Conservation (phyloP, 2,797 vertebrate species). For the Phoxinus dragarum region DNA sequence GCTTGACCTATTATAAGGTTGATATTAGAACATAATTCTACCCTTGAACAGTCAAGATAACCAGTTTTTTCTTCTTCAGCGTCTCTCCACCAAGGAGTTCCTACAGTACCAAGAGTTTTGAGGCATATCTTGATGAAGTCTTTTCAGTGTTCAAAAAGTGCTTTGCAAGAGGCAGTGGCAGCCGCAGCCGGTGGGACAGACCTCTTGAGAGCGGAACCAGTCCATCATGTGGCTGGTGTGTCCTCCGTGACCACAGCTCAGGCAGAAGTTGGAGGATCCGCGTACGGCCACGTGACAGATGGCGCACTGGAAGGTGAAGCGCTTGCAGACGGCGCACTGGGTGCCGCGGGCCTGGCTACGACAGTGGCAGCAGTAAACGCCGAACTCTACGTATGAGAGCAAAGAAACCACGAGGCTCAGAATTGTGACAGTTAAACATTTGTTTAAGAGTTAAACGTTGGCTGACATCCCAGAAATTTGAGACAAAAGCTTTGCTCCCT, state of each 20-base stretch:
- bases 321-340: conserved; percentile 93
- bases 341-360: conserved; percentile 91
- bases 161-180: conserved; percentile 95
- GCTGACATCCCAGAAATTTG: not conserved
- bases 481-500: not conserved
- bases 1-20: conserved; percentile 29
- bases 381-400: conserved; percentile 84
- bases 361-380: conserved; percentile 95
- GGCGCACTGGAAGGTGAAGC: conserved; percentile 95
- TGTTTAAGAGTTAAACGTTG: not conserved
- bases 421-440: not conserved
- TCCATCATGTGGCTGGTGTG: conserved; percentile 99
- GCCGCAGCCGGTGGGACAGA: conserved; percentile 95
- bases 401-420: not conserved
- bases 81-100: not conserved
- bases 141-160: conserved; percentile 82
- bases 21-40: not conserved
- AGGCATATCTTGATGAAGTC: not conserved
- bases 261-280: conserved; percentile 96
- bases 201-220: conserved; percentile 95
- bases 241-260: conserved; percentile 93
- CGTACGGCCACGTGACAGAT: conserved; percentile 95
- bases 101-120: conserved; percentile 46
- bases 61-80: not conserved
- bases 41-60: not conserved